Base-by-base conservation (phyloP, 2,797 vertebrate species). In the Pempheris klunzingeri region DNA sequence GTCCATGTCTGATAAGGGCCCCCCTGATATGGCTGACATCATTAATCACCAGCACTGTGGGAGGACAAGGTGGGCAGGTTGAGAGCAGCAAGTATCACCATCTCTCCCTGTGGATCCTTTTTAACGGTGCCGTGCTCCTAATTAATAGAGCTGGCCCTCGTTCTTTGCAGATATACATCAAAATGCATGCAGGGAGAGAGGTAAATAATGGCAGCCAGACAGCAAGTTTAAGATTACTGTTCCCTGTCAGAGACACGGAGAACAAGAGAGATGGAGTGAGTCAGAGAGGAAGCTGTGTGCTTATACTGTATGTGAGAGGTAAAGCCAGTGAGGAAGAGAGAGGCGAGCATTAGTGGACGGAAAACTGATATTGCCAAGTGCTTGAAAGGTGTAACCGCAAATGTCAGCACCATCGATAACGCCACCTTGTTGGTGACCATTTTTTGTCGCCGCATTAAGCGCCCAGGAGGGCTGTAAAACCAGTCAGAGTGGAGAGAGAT, bases 1-100 rank as follows among this genome's bases (percentile, higher is more conserved):
- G 57, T 88, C 88, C 86, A 76, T 78, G 86, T 91, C 87, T 90
- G 90, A 94, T 92, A 94, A 94, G 82, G 52, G 70, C 78, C 86
- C 79, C 77, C 83, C 62, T 86, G 91, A 93, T 89, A 92, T 69
- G 84, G 88, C 84, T 68, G 71, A 85, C 84, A 88, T 92, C 92
- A 94, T 94, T 94, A 94, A 93, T 94, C 92, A 93, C 87, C 66
- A 11, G 63, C 89, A 41, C 85, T 71, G 81, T 88, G 88, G 90
- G 90, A 90, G 92, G 90, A 91, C 77, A 64, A 44, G 63, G 80
- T 78, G 85, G 85, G 84, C 83, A 85, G 77, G 86, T 85, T 80
- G 82, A 81, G 78, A 91, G 87, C 74, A 66, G 74, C 68, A 22
- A 82, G 77, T 71, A 70, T 69, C 58, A 24, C 63, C 68, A 46